Conservation (phyloP, 2,888 invertebrate species). For the Bruchidius siliquastri region DNA sequence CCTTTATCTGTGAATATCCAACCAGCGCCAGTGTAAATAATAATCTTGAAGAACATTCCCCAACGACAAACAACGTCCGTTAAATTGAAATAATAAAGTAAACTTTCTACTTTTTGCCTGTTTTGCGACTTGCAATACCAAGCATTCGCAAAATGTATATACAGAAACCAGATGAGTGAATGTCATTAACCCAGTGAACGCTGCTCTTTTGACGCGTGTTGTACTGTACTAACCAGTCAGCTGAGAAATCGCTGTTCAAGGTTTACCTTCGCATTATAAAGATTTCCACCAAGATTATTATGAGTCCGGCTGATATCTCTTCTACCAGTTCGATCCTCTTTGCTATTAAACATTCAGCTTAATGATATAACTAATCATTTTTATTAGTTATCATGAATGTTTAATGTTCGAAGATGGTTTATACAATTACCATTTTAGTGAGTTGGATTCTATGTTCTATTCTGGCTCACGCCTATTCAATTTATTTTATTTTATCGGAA, state of each 20-base stretch:
- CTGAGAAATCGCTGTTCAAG: too few relatives aligned
- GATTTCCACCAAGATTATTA: not conserved
- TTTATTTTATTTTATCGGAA: too few relatives aligned
- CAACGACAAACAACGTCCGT: not conserved
- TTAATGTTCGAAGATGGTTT: too few relatives aligned
- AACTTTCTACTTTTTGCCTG: not conserved
- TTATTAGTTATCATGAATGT: too few relatives aligned
- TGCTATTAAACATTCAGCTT: not conserved
- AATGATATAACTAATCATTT: not conserved
- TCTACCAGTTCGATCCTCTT: not conserved
- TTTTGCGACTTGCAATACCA: not conserved
- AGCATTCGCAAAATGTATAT: not conserved
- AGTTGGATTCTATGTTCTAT: too few relatives aligned
- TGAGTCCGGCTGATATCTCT: not conserved
- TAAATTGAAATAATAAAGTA: not conserved
- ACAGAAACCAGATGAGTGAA: not conserved
- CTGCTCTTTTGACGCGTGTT: not conserved
- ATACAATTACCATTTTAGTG: too few relatives aligned
- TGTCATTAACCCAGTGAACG: not conserved
- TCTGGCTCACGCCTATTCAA: too few relatives aligned
- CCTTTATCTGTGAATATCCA: too few relatives aligned
- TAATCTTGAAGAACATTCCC: not conserved
- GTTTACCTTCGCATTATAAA: not conserved
- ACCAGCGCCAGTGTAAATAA: too few relatives aligned
- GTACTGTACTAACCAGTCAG: not conserved